Percentiles rank a stretch among this genome's conserved stretches.
These are phyloP conservation scores for Oreohelix idahoensis DNA, from an alignment of 1,140 invertebrate species.

Conservation along the genomic window DNA sequence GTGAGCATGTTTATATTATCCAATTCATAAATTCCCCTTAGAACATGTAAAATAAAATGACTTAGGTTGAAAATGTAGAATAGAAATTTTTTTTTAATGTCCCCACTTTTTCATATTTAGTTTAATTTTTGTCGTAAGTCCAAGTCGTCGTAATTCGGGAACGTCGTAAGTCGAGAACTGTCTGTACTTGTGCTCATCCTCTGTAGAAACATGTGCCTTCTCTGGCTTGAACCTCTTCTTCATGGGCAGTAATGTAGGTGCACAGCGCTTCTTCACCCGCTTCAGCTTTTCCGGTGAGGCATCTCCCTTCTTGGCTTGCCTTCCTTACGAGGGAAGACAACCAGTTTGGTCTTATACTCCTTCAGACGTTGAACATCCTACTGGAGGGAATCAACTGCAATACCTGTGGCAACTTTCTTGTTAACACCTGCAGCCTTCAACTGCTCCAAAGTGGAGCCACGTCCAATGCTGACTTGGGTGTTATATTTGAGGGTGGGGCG, in stretches of 20 bases:
- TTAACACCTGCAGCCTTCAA: constrained; percentile 88
- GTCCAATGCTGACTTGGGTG: constrained; percentile 90
- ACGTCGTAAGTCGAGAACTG: too few species aligned
- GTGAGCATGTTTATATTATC: too few species aligned
- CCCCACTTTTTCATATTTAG: too few species aligned
- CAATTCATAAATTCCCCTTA: too few species aligned
- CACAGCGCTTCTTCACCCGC: constrained; percentile 89
- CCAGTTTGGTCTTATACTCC: constrained; percentile 95
- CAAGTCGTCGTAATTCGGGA: too few species aligned
- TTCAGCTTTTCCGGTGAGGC: constrained; percentile 93
- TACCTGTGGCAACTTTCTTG: constrained; percentile 92
- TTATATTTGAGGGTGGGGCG: constrained; percentile 85
- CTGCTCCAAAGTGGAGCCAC: constrained; percentile 97
- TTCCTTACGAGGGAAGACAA: constrained; percentile 90
- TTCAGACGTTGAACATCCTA: constrained; percentile 95
- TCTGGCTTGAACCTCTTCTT: constrained; percentile 75
- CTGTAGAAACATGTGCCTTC: constrained; percentile 87
- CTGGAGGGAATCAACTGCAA: constrained; percentile 95
- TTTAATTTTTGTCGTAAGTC: too few species aligned
- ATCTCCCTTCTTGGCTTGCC: constrained; percentile 95
- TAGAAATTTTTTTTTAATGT: too few species aligned
- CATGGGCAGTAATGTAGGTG: constrained; percentile 86
- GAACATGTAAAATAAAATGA: too few species aligned
- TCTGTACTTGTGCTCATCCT: constrained; percentile 95
- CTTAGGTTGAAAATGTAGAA: too few species aligned